Evolutionary conservation across 2,797 vertebrate species (phyloP), one percentile per base, ranked within the genome.

Genomic region (Poecilia gillii): DNA sequence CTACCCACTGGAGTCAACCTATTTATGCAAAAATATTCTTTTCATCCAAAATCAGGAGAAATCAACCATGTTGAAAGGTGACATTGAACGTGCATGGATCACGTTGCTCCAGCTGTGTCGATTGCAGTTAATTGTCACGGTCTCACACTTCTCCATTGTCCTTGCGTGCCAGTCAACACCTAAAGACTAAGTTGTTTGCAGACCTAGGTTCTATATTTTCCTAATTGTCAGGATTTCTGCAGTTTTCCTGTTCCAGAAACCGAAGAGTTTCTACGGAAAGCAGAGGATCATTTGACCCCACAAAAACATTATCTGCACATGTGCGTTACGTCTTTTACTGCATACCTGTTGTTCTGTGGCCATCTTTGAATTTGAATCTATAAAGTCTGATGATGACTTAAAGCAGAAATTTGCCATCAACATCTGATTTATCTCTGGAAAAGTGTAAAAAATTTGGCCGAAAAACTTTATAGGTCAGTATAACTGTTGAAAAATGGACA

Each of bases 1-100:
- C 8, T 18, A 74, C 57, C 62, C 23, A 20, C 80, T 46, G 80
- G 76, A 81, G n/a, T 14, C 53, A 77, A 28, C 70, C 51, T 51
- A 3, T n/a, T 25, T 8, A 12, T 64, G 62, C 59, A 43, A 4
- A 82, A 72, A 64, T 59, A 2, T 55, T 53, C 76, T 16, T n/a
- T 14, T 39, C 47, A 6, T 25, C 36, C 73, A 25, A 6, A 43
- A 78, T 53, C 36, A n/a, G 23, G 70, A 72, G 4, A 45, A 62
- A 57, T 64, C 25, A 12, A 71, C 8, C 51, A 5, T 78, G 76
- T 4, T 13, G n/a, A 51, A 75, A 28, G 33, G 70, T 71, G 72
- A 39, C 41, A 0, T 9, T 23, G 8, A 64, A 16, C 25, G 4
- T 45, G 23, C 45, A 45, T 45, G 20, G 5, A 71, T 12, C 18